phyloP scores from a whole-genome alignment of 1,140 invertebrate species.

The Drosophila littoralis region DNA sequence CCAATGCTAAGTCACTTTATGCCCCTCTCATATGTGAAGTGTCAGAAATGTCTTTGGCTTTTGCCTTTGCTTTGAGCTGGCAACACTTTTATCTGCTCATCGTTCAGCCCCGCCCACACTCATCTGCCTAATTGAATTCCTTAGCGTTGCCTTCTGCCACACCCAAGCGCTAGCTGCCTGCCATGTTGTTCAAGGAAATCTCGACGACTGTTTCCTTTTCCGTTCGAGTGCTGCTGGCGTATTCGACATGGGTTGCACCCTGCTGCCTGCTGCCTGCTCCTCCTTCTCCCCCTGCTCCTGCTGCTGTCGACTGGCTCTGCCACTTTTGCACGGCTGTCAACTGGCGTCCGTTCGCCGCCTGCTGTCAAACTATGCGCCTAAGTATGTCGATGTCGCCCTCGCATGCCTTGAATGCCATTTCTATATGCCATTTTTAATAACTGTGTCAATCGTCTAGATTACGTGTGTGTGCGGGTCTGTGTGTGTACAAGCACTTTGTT shows the following conservation, averaged over 20 bases:
- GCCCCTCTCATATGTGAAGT: slow-evolving; percentile 68
- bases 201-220: slow-evolving; percentile 74
- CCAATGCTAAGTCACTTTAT: slow-evolving; percentile 56
- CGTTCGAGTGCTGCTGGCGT: slow-evolving; percentile 65
- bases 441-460: slow-evolving; percentile 58
- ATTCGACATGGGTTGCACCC: slow-evolving; percentile 58
- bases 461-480: neutral
- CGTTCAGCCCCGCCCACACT: slow-evolving; percentile 44
- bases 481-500: neutral
- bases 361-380: slow-evolving; percentile 72
- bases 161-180: neutral
- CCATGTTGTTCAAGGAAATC: slow-evolving; percentile 66
- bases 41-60: slow-evolving; percentile 72
- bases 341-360: slow-evolving; percentile 24
- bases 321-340: slow-evolving; percentile 20
- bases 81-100: slow-evolving; percentile 73
- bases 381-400: slow-evolving; percentile 71
- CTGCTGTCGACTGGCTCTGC: slow-evolving; percentile 20
- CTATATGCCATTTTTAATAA: slow-evolving; percentile 74
- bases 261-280: neutral
- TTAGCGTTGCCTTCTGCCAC: slow-evolving; percentile 48
- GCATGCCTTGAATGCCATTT: slow-evolving; percentile 67
- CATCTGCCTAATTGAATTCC: slow-evolving; percentile 82
- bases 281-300: neutral
- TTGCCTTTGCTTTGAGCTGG: slow-evolving; percentile 55